Evolutionary conservation across 2,888 invertebrate species (phyloP).

Genomic region (Erebia ligea): DNA sequence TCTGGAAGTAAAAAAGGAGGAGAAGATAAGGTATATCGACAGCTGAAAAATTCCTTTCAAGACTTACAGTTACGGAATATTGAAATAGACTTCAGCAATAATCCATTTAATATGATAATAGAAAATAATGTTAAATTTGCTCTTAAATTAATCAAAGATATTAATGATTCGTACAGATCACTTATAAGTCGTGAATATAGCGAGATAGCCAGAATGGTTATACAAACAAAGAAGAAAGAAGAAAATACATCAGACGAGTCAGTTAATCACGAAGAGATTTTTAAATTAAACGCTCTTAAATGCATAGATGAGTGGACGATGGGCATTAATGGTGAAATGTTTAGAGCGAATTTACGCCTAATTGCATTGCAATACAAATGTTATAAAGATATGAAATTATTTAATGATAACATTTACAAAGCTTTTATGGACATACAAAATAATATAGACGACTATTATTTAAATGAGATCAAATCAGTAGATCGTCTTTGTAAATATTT

Average conservation of each 20-base stretch:
- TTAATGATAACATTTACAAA: conserved; percentile 68
- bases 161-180: conserved; percentile 61
- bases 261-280: conserved; percentile 61
- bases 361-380: conserved; percentile 65
- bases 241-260: conserved; percentile 57
- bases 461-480: conserved; percentile 75
- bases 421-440: conserved; percentile 73
- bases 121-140: conserved; percentile 73
- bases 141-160: conserved; percentile 63
- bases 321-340: conserved; percentile 82
- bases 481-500: conserved; percentile 77
- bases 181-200: conserved; percentile 65
- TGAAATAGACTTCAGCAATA: conserved; percentile 67
- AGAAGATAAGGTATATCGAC: conserved; percentile 70
- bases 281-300: conserved; percentile 66
- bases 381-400: conserved; percentile 68
- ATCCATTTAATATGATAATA: conserved; percentile 70
- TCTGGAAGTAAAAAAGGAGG: conserved; percentile 61
- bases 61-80: conserved; percentile 68
- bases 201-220: conserved; percentile 63
- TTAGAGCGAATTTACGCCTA: conserved; percentile 73
- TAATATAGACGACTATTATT: conserved; percentile 72
- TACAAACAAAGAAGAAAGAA: conserved; percentile 64
- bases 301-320: conserved; percentile 83
- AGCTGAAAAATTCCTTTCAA: conserved; percentile 62